Evolutionary conservation across 2,888 invertebrate genomes (phyloP).

Genomic region (Polyommatus iphigenia): DNA sequence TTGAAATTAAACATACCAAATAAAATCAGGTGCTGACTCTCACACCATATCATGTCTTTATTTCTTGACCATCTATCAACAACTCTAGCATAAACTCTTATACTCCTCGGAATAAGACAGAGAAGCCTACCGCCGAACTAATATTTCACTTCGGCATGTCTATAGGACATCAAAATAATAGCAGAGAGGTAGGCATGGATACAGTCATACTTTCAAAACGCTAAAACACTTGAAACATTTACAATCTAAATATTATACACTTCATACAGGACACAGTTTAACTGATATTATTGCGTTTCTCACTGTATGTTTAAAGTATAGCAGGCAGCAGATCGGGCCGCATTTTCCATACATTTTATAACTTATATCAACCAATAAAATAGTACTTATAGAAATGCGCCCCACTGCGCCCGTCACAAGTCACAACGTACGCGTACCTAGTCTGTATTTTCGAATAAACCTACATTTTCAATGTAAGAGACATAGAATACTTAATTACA

Average conservation of each 20-base stretch:
- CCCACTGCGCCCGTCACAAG: neutral
- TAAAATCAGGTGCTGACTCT: neutral
- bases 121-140: neutral
- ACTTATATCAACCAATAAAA: neutral
- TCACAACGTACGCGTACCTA: neutral
- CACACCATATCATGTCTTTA: neutral
- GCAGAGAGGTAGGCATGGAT: conserved; percentile 6
- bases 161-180: conserved; percentile 10
- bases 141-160: neutral
- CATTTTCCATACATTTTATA: neutral
- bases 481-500: conserved; percentile 7
- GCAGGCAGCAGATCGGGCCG: neutral
- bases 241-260: conserved; percentile 8
- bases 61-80: neutral
- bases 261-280: conserved; percentile 28
- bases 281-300: conserved; percentile 72
- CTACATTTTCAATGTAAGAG: conserved; percentile 15
- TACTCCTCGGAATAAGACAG: neutral
- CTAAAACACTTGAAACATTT: conserved; percentile 10
- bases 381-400: neutral
- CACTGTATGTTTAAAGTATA: conserved; percentile 53
- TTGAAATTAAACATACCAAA: too few species aligned
- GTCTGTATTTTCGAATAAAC: conserved; percentile 10
- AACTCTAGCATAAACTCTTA: neutral
- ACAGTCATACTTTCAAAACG: conserved; percentile 7